Evolutionary conservation across 2,888 invertebrate species (phyloP).

Genomic region (Danaus chrysippus): DNA sequence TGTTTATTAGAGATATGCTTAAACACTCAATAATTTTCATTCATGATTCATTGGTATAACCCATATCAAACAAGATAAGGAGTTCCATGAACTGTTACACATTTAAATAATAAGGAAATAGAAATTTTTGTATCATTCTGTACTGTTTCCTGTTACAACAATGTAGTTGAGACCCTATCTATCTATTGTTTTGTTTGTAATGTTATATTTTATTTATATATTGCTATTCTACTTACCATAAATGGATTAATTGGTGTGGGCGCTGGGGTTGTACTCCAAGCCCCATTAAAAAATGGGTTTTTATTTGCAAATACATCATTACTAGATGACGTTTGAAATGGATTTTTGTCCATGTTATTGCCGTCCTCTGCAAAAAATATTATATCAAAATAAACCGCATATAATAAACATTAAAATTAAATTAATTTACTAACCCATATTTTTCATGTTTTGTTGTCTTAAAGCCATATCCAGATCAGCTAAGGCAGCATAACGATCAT

Average conservation of each 20-base stretch:
- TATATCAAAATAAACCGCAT: conserved; percentile 1
- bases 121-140: conserved; percentile 28
- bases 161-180: conserved; percentile 18
- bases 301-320: conserved; percentile 67
- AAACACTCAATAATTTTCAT: conserved; percentile 20
- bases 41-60: conserved; percentile 28
- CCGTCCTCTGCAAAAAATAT: conserved; percentile 58
- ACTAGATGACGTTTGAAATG: conserved; percentile 69
- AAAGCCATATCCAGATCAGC: conserved; percentile 93
- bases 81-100: conserved; percentile 43
- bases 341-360: conserved; percentile 63
- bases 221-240: conserved; percentile 51
- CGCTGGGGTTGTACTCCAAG: conserved; percentile 56
- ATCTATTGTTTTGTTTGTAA: neutral
- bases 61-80: conserved; percentile 35
- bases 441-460: conserved; percentile 78
- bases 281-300: conserved; percentile 71
- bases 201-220: conserved; percentile 2
- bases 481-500: conserved; percentile 96
- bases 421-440: conserved; percentile 55
- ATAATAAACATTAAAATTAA: conserved; percentile 13
- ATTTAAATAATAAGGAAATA: conserved; percentile 30
- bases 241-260: conserved; percentile 66
- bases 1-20: conserved; percentile 23
- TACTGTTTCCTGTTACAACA: conserved; percentile 38